Percentiles rank a stretch among this genome's conserved stretches.
These are phyloP conservation scores for Penaeus japonicus DNA, from an alignment of 1,140 invertebrate genomes.

Conservation along the genomic window DNA sequence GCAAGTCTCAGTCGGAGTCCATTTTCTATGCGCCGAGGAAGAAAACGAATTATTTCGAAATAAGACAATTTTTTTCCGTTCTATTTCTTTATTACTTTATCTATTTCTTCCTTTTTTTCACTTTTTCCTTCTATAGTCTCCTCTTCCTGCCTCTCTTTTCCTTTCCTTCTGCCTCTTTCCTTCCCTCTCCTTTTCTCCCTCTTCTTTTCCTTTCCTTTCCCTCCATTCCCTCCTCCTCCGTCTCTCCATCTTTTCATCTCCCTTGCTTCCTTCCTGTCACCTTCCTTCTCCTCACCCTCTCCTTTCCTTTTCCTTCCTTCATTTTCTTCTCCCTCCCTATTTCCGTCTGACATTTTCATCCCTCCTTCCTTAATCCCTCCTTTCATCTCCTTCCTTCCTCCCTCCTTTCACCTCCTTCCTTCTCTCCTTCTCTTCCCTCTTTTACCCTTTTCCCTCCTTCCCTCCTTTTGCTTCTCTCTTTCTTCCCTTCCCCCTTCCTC, in stretches of 20 bases:
- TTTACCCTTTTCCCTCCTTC: not conserved
- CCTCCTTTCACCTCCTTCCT: not conserved
- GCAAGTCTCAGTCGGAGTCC: too few species aligned
- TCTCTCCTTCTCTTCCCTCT: not conserved
- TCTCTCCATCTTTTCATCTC: too few species aligned
- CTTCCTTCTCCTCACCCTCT: not conserved
- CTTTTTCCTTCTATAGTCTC: not conserved
- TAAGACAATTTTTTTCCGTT: not conserved
- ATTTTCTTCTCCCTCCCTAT: too few species aligned
- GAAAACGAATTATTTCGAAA: too few species aligned
- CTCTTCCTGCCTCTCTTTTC: not conserved
- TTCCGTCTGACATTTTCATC: not conserved
- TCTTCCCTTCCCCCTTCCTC: not conserved
- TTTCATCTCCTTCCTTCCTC: not conserved
- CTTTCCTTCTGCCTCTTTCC: not conserved
- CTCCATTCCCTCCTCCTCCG: not conserved
- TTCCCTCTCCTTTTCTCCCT: not conserved
- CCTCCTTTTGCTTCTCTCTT: too few species aligned
- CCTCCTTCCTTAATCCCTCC: not conserved
- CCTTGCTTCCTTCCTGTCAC: too few species aligned
- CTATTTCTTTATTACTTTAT: not conserved
- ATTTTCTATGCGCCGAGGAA: too few species aligned
- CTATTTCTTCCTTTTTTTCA: not conserved
- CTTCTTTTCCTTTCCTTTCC: not conserved
- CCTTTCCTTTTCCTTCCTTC: not conserved